Evolutionary conservation across 2,113 vertebrate genomes (phyloP), one percentile per base, ranked within the genome.

Genomic region (Actenoides lindsayi): DNA sequence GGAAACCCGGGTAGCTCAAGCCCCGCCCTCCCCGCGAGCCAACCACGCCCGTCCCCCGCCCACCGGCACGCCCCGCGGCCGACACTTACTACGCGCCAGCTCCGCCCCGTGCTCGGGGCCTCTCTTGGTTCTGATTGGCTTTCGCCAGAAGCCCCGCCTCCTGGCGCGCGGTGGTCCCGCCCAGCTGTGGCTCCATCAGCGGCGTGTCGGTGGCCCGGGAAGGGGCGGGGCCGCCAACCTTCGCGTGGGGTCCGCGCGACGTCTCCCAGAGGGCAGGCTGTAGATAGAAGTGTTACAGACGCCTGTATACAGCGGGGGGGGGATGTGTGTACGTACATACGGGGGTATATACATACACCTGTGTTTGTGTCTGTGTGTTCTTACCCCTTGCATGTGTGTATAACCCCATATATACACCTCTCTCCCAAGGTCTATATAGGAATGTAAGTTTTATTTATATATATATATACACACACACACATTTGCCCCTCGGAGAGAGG

Each of bases 141-240:
- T 0, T 0, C 3, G 0, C 4, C 1, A 0, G 28, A 35, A 68
- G 67, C 87, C n/a, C 76, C 57, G 37, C 62, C 62, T 53, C 14
- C 6, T 1, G 3, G 1, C 16, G 27, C 14, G 8, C 25, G 2
- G 5, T 2, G 24, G 27, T 11, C 0, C 3, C 13, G 70, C 16
- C n/a, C 17, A 18, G 31, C 31, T 17, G 30, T 17, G 54, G 16
- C 48, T 48, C 20, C 48, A 23, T 48, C 48, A 20, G 48, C 48
- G 5, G 48, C 48, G 48, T 24, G 11, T 11, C 31, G 53, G 16
- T 15, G 16, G 23, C 28, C 53, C 8, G 53, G 27, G 44, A 7
- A 5, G 2, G 3, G 50, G 28, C 1, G 17, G 6, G 3, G 56
- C 31, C 18, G 56, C 8, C 14, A 54, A 13, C 25, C 6, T 8